Evolutionary conservation across 2,113 vertebrate genomes (phyloP), one percentile per base, ranked within the genome.

Genomic region (Malurus alboscapulatus): DNA sequence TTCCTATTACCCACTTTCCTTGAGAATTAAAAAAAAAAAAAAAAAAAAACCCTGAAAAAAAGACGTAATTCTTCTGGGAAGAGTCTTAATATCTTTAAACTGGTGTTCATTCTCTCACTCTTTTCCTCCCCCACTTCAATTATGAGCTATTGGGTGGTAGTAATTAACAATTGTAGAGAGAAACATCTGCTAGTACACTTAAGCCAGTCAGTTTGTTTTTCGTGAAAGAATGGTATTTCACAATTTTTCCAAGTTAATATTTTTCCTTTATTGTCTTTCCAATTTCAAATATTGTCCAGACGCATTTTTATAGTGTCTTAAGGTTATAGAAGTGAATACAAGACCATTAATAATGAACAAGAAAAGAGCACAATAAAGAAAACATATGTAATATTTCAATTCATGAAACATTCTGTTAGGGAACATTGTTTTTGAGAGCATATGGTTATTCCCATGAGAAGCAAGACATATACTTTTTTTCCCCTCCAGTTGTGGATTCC

Each of bases 261-360:
- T 95, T 96, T 94, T 81, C 76, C 96, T 96, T 97, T 97, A 96
- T 97, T 96, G 94, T 96, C 92, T 95, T 97, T 97, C 97, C 97
- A 97, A 87, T 96, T 95, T 94, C 86, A 93, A 94, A 96, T 95
- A 96, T 95, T 95, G 92, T 96, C 94, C 96, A 96, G 96, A 95
- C 79, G 0, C 87, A 78, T 95, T 96, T 96, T 96, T 95, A 92
- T 96, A 88, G 92, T 86, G 79, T 95, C 92, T 95, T 92, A 96
- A 90, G 95, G 91, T 96, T 96, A 95, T 86, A 86, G 91, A 88
- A 93, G 87, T 86, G 85, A 92, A 91, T 94, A 95, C 93, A 95
- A 95, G 92, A 79, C 93, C 82, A 92, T 96, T 96, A 96, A 96
- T 95, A 96, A 94, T 87, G 88, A 95, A 82, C 84, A 94, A 95